Evolutionary conservation across 2,113 vertebrate species (phyloP), one percentile per base, ranked within the genome.

Genomic region (Nannospalax galili): DNA sequence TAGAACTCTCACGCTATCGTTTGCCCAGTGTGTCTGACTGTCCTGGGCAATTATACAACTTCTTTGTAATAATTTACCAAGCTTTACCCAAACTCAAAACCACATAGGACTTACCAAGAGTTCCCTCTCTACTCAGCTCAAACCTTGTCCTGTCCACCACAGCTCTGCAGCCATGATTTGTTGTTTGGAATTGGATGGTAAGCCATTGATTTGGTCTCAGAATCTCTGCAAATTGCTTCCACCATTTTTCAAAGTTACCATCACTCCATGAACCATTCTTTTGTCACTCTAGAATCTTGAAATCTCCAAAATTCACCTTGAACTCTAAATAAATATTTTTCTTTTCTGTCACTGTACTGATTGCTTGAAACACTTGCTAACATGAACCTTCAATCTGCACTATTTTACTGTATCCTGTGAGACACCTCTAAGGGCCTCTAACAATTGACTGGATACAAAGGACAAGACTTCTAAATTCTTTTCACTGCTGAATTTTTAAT

Each of bases 21-120:
- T 75, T 48, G 35, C 4, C 22, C 22, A 56, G 1, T 32, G 20
- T 7, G n/a, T 70, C 80, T 9, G 60, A 8, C 28, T 80, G 11
- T 30, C 80, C 14, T 52, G 6, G 6, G 48, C 48, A 52, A 52
- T 52, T 52, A 45, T 15, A 9, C 15, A 42, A 78, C 35, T 7
- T 52, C 45, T 40, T 26, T 62, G 1, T 9, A 58, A n/a, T 52
- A 52, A 5, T 30, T 48, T 42, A 19, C 6, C 6, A 56, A 48
- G 32, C 17, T 20, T 32, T 5, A 0, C 8, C 9, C 3, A 62
- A 9, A 1, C 58, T 82, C 15, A 62, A 19, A 0, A 16, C 1
- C 65, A 28, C 58, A 6, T 28, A 20, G 22, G 65, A 26, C 6
- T 20, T 19, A 42, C 73, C 20, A n/a, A 78, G 65, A 64, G 22